phyloP scores from a whole-genome alignment of 1,140 invertebrate genomes.

The Meloidogyne exigua region DNA sequence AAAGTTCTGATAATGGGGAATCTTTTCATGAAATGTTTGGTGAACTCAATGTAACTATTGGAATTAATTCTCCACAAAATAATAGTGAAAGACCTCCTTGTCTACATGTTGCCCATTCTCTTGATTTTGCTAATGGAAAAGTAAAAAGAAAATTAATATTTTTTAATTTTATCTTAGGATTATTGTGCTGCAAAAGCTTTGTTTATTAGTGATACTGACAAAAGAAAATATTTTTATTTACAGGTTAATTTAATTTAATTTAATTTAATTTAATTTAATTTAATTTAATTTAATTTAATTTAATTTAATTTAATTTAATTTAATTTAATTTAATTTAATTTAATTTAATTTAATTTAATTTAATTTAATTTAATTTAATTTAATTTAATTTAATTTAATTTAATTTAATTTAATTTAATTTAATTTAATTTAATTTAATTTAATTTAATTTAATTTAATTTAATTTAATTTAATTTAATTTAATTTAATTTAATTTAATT shows the following conservation, averaged over 20 bases:
- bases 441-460: conserved; percentile 65
- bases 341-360: conserved; percentile 67
- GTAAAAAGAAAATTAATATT: conserved; percentile 60
- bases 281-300: conserved; percentile 67
- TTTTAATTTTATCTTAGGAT: conserved; percentile 72
- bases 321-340: conserved; percentile 65
- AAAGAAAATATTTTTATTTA: conserved; percentile 98
- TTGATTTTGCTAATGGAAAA: conserved; percentile 83
- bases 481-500: too few species aligned
- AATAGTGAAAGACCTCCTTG: not conserved
- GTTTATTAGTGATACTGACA: conserved; percentile 98
- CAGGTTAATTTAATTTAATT: conserved; percentile 74
- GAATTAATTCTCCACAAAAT: conserved; percentile 75
- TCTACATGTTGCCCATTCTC: conserved; percentile 75
- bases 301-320: conserved; percentile 72
- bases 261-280: conserved; percentile 66
- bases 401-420: conserved; percentile 67
- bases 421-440: conserved; percentile 72
- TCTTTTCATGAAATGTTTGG: conserved; percentile 18
- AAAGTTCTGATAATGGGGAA: not conserved
- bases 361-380: conserved; percentile 72
- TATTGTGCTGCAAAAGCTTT: conserved; percentile 99
- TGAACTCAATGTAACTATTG: conserved; percentile 94
- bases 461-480: conserved; percentile 67
- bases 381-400: conserved; percentile 65